phyloP scores from a whole-genome alignment of 2,797 vertebrate genomes.

The Esox lucius region DNA sequence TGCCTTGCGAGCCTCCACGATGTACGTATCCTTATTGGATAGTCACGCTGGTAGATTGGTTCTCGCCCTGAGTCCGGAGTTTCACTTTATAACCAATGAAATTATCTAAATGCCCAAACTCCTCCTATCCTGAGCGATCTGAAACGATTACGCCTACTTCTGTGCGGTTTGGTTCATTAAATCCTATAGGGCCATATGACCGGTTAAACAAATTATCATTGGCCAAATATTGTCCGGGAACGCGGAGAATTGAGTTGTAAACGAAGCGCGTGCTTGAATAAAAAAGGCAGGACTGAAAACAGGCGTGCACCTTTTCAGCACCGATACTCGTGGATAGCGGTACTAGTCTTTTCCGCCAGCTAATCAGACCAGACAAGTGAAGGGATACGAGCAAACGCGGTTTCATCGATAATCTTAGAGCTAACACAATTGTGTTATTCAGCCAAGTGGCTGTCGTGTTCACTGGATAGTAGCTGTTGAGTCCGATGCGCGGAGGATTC shows the following conservation, averaged over 20 bases:
- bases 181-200: constrained; percentile 56
- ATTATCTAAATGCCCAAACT: neutral
- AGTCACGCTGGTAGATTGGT: neutral
- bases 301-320: constrained; percentile 74
- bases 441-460: constrained; percentile 33
- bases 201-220: constrained; percentile 40
- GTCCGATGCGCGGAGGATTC: constrained; percentile 34
- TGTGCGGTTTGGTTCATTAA: neutral
- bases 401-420: constrained; percentile 16
- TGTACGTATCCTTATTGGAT: constrained; percentile 49
- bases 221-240: constrained; percentile 48
- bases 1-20: constrained; percentile 50
- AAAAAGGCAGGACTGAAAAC: constrained; percentile 48
- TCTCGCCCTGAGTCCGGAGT: neutral
- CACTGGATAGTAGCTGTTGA: constrained; percentile 21
- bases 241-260: constrained; percentile 74
- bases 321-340: constrained; percentile 74
- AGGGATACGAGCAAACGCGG: constrained; percentile 10
- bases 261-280: constrained; percentile 66
- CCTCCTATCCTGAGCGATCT: neutral
- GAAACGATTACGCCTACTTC: neutral
- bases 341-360: constrained; percentile 32
- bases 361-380: constrained; percentile 23
- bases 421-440: constrained; percentile 45
- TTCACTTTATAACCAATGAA: neutral